Conservation (phyloP, 2,113 vertebrate genomes). For the Cryptotis parvus region DNA sequence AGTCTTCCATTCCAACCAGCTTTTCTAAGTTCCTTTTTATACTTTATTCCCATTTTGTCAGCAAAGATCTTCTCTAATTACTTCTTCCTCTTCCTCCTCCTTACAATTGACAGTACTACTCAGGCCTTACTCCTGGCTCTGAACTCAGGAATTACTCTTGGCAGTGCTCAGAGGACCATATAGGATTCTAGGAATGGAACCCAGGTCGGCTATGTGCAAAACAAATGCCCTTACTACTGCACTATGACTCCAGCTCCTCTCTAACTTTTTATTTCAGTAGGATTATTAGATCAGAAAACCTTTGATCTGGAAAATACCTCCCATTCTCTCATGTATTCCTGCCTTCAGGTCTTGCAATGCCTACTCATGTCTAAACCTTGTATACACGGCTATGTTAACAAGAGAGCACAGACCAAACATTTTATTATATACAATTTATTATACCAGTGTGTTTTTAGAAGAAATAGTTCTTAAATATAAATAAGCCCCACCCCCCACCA, state of each 20-base stretch:
- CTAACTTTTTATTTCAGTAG: slow-evolving; percentile 43
- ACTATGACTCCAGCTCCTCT: no score
- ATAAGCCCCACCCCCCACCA: background rate
- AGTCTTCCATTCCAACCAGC: background rate
- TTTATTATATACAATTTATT: slow-evolving; percentile 47
- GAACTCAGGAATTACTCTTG: no score
- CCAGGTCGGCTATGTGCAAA: no score
- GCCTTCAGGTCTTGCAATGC: background rate
- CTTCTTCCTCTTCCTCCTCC: background rate
- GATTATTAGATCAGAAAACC: slow-evolving; percentile 12
- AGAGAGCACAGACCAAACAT: slow-evolving; percentile 10
- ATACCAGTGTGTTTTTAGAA: slow-evolving; percentile 14
- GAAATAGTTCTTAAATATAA: slow-evolving; percentile 23
- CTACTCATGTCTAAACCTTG: background rate
- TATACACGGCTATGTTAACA: background rate
- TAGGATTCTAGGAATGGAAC: no score
- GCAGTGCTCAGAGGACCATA: no score
- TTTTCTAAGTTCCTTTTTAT: background rate
- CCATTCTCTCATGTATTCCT: background rate
- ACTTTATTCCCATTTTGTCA: background rate
- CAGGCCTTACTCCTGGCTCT: no score
- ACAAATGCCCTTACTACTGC: no score
- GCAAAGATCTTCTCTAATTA: background rate
- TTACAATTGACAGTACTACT: background rate
- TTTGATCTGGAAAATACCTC: background rate